Evolutionary conservation across 2,797 vertebrate genomes (phyloP).

Genomic region (Eleutherodactylus coqui): DNA sequence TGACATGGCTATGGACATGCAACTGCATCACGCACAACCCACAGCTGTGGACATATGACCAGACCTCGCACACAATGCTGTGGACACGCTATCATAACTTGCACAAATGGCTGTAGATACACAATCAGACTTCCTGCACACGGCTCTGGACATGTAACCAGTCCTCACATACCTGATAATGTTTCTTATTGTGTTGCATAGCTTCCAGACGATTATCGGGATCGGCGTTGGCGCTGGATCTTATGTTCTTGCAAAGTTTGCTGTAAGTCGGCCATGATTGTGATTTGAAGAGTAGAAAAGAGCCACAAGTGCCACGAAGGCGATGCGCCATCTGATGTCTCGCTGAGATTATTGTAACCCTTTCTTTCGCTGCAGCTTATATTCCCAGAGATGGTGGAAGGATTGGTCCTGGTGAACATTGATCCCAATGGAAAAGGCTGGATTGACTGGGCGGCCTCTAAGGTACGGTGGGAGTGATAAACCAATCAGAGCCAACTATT

Average conservation of each 20-base stretch:
- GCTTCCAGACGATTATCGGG: conserved; percentile 95
- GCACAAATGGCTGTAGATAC: not conserved
- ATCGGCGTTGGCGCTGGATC: conserved; percentile 96
- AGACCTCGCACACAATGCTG: not conserved
- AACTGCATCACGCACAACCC: not conserved
- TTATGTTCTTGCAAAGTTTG: conserved; percentile 94
- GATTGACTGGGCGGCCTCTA: conserved; percentile 97
- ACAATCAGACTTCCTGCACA: not conserved
- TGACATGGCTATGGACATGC: not conserved
- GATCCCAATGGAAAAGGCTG: conserved; percentile 97
- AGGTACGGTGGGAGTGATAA: conserved; percentile 74
- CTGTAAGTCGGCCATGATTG: conserved; percentile 79
- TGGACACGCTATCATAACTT: not conserved
- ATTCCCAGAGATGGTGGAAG: conserved; percentile 93
- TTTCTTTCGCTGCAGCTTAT: conserved; percentile 80
- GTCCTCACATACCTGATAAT: not conserved
- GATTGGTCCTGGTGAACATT: conserved; percentile 94
- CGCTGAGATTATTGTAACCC: not conserved
- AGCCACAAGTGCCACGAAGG: not conserved
- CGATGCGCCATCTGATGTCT: not conserved
- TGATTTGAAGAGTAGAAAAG: not conserved
- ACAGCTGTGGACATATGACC: not conserved
- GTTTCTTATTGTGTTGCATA: conserved; percentile 64
- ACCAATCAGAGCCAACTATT: not conserved
- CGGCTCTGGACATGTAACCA: no score